Evolutionary conservation across 2,113 vertebrate genomes (phyloP).

Genomic region (Helogale parvula): DNA sequence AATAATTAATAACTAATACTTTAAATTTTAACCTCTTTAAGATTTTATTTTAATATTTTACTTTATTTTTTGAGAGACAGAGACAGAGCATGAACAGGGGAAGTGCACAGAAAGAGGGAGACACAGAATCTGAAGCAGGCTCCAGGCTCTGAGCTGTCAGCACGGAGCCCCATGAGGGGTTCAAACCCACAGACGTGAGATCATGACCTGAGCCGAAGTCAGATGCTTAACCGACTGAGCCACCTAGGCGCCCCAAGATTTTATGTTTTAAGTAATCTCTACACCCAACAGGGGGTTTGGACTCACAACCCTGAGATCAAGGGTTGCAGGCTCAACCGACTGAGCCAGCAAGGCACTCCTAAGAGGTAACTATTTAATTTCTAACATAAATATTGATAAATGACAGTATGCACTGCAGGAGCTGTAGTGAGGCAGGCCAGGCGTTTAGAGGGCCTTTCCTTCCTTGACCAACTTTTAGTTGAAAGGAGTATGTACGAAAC

Average conservation of each 20-base stretch:
- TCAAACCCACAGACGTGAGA: no score
- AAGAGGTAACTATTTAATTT: neutral
- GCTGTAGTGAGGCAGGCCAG: conserved; percentile 77
- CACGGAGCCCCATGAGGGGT: no score
- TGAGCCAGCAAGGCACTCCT: neutral
- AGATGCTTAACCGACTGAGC: no score
- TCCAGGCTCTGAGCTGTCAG: no score
- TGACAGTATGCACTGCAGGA: neutral
- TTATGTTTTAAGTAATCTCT: neutral
- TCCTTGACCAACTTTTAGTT: conserved; percentile 94
- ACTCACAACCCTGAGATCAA: neutral
- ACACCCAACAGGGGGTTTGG: neutral
- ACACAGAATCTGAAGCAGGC: no score
- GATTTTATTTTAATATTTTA: neutral
- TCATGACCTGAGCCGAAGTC: no score
- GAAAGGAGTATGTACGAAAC: conserved; percentile 90
- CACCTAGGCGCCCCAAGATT: no score
- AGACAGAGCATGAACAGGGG: no score
- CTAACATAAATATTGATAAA: neutral
- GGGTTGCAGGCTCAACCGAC: neutral
- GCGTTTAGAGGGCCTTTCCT: conserved; percentile 92
- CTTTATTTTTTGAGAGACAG: no score
- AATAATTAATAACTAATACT: neutral
- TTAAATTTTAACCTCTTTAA: neutral
- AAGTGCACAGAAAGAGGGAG: no score